Evolutionary conservation across 2,113 vertebrate genomes (phyloP).

Genomic region (Eupsittula cactorum): DNA sequence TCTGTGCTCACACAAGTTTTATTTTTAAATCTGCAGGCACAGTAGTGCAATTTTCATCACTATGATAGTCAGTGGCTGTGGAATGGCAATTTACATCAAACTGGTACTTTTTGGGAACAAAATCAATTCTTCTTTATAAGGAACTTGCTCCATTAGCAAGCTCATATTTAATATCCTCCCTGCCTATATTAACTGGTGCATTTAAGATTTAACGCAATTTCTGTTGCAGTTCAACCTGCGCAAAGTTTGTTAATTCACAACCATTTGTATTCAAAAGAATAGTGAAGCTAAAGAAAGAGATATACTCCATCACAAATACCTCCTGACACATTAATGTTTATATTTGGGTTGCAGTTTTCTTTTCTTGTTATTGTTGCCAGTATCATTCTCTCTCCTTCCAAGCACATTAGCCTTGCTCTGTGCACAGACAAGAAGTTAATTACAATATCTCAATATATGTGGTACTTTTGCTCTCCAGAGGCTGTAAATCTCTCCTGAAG

Average conservation of each 20-base stretch:
- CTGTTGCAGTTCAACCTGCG: background rate
- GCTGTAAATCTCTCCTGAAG: background rate
- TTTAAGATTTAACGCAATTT: background rate
- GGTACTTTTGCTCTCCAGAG: background rate
- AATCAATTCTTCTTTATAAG: background rate
- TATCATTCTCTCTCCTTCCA: background rate
- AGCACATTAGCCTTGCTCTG: background rate
- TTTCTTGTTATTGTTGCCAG: background rate
- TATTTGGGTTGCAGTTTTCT: background rate
- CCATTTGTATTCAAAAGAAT: background rate
- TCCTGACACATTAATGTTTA: background rate
- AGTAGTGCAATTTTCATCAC: constrained; percentile 27
- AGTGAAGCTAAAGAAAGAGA: background rate
- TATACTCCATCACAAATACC: background rate
- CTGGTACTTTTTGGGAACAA: background rate
- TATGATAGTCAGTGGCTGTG: constrained; percentile 14
- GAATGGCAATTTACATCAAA: constrained; percentile 4
- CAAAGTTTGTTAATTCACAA: background rate
- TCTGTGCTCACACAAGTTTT: background rate
- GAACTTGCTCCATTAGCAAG: background rate
- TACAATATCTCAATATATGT: background rate
- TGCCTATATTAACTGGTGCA: background rate
- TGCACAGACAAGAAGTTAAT: background rate
- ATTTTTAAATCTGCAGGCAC: constrained; percentile 53
- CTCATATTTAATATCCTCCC: background rate